Conservation (phyloP, 1,140 invertebrate species). For the Antheraea mylitta region DNA sequence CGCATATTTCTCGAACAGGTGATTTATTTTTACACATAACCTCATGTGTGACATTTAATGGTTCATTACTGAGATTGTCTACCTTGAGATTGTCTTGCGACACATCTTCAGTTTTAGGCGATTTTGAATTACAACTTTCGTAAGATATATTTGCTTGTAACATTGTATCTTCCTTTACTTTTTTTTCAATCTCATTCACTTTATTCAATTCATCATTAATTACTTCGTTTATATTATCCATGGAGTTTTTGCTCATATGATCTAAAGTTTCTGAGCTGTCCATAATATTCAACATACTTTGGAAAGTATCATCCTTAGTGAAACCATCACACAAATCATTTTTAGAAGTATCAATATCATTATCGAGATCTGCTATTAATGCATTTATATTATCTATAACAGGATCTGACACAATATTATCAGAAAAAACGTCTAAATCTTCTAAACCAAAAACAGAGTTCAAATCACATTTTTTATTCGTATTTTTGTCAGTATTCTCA, state of each 20-base stretch:
- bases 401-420: constrained; percentile 50
- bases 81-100: background rate
- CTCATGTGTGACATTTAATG: background rate
- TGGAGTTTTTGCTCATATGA: constrained; percentile 7
- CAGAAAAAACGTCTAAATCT: constrained; percentile 34
- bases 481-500: background rate
- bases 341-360: constrained; percentile 54
- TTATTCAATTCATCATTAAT: constrained; percentile 5
- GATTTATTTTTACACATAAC: background rate
- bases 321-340: constrained; percentile 34
- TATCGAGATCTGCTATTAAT: constrained; percentile 61
- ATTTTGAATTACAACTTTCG: background rate
- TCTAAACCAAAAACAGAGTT: background rate
- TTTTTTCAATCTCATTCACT: background rate
- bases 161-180: background rate
- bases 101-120: background rate
- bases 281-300: constrained; percentile 48
- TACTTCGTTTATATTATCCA: background rate
- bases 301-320: constrained; percentile 37
- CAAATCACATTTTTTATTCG: background rate
- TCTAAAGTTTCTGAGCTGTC: constrained; percentile 22
- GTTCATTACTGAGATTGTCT: background rate
- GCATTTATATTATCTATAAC: constrained; percentile 65
- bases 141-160: background rate
- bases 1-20: background rate